Conservation (phyloP, 2,113 vertebrate genomes). For the Megaptera novaeangliae region DNA sequence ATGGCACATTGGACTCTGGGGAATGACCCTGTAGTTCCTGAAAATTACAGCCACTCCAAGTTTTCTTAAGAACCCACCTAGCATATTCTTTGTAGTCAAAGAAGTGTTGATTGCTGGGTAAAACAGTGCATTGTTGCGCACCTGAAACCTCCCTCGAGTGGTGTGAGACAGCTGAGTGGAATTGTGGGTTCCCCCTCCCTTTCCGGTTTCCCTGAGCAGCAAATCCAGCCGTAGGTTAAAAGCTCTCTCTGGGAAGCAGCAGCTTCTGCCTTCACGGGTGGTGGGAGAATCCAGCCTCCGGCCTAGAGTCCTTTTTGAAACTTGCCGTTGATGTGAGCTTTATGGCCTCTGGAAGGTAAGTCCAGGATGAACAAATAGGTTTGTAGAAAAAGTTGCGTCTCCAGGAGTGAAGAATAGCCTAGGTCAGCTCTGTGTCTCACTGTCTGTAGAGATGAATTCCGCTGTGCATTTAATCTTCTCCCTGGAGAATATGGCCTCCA, state of each 20-base stretch:
- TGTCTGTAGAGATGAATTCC: background rate
- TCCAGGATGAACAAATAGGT: background rate
- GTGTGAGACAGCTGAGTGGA: background rate
- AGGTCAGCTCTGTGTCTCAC: background rate
- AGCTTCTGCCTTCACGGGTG: background rate
- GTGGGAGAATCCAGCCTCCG: background rate
- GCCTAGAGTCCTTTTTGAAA: background rate
- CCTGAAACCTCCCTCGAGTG: rapidly evolving
- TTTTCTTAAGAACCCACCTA: background rate
- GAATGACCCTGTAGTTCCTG: background rate
- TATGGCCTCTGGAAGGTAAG: background rate
- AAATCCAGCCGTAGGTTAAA: background rate
- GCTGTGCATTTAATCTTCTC: background rate
- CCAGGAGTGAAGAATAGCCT: background rate
- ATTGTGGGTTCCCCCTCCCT: background rate
- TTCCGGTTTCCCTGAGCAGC: background rate
- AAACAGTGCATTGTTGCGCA: background rate
- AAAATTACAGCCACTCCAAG: background rate
- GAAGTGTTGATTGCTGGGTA: background rate
- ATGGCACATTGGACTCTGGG: background rate
- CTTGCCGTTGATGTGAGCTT: background rate
- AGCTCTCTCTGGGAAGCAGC: background rate
- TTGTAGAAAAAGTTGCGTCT: background rate
- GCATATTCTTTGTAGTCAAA: background rate
- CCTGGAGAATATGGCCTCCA: background rate